Conservation (phyloP, 2,113 vertebrate species). For the Eudorcas thomsonii region DNA sequence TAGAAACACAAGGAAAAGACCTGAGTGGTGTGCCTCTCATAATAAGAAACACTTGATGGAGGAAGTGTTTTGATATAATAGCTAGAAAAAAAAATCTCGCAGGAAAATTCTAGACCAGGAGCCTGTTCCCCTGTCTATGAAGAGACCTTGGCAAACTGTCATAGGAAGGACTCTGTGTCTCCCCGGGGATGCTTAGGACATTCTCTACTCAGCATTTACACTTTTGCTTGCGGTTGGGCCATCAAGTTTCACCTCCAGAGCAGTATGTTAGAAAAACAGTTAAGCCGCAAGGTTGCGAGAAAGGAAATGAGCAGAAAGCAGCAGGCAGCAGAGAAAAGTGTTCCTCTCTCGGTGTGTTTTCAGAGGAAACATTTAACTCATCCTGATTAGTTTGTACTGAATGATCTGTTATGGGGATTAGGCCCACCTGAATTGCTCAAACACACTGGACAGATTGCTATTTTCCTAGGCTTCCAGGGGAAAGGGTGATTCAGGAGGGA, state of each 20-base stretch:
- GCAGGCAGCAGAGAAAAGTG: not conserved
- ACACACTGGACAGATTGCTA: constrained; percentile 20
- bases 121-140: not conserved
- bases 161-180: not conserved
- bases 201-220: constrained; percentile 25
- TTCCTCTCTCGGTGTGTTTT: constrained; percentile 43
- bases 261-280: not conserved
- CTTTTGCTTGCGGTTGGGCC: not conserved
- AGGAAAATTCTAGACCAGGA: not conserved
- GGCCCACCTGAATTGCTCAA: not conserved
- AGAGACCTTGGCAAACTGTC: not conserved
- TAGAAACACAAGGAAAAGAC: not conserved
- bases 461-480: not conserved
- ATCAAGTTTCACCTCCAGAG: constrained; percentile 31
- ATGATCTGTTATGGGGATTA: constrained; percentile 47
- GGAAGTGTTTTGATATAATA: not conserved
- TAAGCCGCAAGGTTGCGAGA: not conserved
- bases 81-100: not conserved
- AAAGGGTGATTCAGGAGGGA: constrained; percentile 56
- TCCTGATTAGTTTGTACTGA: constrained; percentile 51
- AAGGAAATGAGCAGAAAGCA: not conserved
- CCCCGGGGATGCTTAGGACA: not conserved
- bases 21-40: not conserved
- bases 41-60: not conserved
- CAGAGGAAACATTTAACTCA: constrained; percentile 57